Conservation (phyloP, 2,888 invertebrate species). For the Drosophila atripex region DNA sequence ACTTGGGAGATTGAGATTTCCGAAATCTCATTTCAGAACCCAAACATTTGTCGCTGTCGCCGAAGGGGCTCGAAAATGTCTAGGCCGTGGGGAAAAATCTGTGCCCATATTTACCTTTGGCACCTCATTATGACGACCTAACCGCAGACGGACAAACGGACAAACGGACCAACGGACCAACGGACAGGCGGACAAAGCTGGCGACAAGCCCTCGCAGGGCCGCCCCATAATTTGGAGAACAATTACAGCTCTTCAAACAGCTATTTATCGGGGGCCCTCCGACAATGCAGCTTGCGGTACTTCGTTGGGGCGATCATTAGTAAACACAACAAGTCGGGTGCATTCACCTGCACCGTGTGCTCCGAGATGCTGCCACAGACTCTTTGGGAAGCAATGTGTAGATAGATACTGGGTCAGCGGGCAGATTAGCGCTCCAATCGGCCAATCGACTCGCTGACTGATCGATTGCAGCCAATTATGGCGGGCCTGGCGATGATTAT, state of each 20-base stretch:
- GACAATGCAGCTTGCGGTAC: conserved; percentile 54
- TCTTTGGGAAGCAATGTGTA: conserved; percentile 35
- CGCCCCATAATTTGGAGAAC: conserved; percentile 73
- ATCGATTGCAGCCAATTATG: conserved; percentile 74
- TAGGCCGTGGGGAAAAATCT: conserved; percentile 28
- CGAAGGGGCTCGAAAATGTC: conserved; percentile 15
- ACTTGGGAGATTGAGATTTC: conserved; percentile 47
- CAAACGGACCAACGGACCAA: neutral
- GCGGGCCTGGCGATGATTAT: conserved; percentile 56
- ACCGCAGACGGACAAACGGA: conserved; percentile 39
- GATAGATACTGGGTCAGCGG: conserved; percentile 69
- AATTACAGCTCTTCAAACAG: conserved; percentile 73
- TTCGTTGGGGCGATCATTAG: conserved; percentile 74
- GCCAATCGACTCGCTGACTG: conserved; percentile 52
- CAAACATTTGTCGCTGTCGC: conserved; percentile 44
- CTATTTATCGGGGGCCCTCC: conserved; percentile 46
- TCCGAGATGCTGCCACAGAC: conserved; percentile 16
- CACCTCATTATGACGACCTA: conserved; percentile 77
- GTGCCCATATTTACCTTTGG: conserved; percentile 66
- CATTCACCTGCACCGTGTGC: conserved; percentile 69
- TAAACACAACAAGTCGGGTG: conserved; percentile 72
- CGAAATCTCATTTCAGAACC: conserved; percentile 70
- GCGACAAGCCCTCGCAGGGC: conserved; percentile 51
- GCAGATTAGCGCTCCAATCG: conserved; percentile 70
- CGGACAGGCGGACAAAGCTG: conserved; percentile 29